A percentile compares a stretch with the other conserved stretches of the same genome.
These are phyloP conservation scores for Crotalus helleri DNA, from an alignment of 2,113 vertebrate species.

Conservation along the genomic window DNA sequence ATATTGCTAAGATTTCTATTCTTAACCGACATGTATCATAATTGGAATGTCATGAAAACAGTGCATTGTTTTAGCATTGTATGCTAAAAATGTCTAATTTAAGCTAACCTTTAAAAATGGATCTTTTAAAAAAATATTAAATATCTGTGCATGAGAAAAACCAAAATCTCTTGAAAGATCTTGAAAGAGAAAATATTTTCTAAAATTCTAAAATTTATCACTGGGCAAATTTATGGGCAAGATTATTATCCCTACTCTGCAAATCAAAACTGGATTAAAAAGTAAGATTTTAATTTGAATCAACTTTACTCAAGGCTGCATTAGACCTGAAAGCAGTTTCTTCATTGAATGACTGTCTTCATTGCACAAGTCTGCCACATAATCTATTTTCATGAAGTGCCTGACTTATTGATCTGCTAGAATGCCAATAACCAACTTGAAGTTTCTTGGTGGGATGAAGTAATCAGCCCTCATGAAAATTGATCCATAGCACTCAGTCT, in stretches of 20 bases:
- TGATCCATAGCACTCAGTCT: conserved; percentile 19
- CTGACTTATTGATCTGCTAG: conserved; percentile 42
- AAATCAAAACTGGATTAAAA: neutral
- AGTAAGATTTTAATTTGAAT: neutral
- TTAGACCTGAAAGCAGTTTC: conserved; percentile 26
- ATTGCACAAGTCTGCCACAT: conserved; percentile 31
- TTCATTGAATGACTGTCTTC: conserved; percentile 15
- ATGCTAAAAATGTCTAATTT: neutral
- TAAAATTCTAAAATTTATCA: neutral
- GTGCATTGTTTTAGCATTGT: neutral
- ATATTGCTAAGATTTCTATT: neutral
- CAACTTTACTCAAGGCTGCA: conserved; percentile 2
- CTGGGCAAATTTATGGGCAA: neutral
- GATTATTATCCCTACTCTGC: neutral
- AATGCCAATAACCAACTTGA: conserved; percentile 20
- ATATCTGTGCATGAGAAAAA: neutral
- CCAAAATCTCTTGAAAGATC: neutral
- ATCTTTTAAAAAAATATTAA: neutral
- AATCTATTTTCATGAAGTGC: conserved; percentile 41
- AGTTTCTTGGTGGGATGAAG: conserved; percentile 13
- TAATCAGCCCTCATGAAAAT: conserved; percentile 38
- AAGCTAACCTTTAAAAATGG: neutral
- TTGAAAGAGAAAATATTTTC: neutral
- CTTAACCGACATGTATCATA: neutral
- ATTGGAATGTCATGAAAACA: neutral